Conservation (phyloP, 2,797 vertebrate genomes). For the Prunella strophiata region DNA sequence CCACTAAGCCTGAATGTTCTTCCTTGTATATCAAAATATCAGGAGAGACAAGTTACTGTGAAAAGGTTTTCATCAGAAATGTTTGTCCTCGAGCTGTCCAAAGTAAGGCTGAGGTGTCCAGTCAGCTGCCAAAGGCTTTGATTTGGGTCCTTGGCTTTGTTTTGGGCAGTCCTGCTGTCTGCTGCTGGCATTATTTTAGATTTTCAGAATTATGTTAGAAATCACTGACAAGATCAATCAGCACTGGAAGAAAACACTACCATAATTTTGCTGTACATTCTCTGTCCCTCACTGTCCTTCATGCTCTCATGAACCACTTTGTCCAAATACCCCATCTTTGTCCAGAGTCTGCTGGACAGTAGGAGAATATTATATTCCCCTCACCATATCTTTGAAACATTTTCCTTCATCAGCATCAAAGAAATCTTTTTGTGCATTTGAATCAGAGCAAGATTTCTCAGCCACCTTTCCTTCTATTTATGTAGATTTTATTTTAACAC, state of each 20-base stretch:
- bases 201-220: conserved; percentile 3
- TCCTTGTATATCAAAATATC: not conserved
- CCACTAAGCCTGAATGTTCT: not conserved
- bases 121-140: not conserved
- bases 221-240: not conserved
- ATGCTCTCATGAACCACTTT: not conserved
- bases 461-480: not conserved
- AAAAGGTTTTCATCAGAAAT: not conserved
- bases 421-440: not conserved
- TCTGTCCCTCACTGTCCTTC: not conserved
- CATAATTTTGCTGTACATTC: not conserved
- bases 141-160: not conserved
- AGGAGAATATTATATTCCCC: not conserved
- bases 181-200: not conserved
- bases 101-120: not conserved
- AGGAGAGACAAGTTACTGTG: not conserved
- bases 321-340: not conserved
- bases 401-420: not conserved
- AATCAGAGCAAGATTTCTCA: not conserved
- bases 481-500: not conserved
- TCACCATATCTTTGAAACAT: not conserved
- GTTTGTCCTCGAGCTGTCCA: not conserved
- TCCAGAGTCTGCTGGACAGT: not conserved
- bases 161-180: fast-evolving
- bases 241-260: not conserved